Evolutionary conservation across 2,888 invertebrate genomes (phyloP).

Genomic region (Calameuta pallipes): DNA sequence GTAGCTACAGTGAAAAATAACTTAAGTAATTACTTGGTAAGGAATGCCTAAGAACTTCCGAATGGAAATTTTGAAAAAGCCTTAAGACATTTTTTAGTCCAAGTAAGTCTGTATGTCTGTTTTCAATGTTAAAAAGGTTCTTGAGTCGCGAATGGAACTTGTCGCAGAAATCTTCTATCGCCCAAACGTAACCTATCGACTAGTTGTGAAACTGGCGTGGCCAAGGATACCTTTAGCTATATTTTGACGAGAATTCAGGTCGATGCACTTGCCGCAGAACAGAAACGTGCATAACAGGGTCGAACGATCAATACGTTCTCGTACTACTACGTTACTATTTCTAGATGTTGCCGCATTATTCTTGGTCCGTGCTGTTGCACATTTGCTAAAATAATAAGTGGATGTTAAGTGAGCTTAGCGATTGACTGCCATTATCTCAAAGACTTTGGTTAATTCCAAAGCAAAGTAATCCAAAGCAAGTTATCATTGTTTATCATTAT

Average conservation of each 20-base stretch:
- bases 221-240: background rate
- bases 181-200: background rate
- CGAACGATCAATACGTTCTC: constrained; percentile 41
- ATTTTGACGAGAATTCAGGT: constrained; percentile 39
- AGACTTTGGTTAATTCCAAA: background rate
- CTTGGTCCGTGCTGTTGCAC: constrained; percentile 2
- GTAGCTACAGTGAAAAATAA: background rate
- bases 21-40: background rate
- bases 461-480: background rate
- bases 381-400: background rate
- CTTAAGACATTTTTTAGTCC: background rate
- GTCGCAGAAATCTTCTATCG: background rate
- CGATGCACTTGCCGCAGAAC: constrained; percentile 39
- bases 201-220: background rate
- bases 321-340: constrained; percentile 37
- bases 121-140: background rate
- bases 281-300: constrained; percentile 36
- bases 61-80: background rate
- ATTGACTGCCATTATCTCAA: background rate
- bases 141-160: background rate
- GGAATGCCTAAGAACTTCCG: background rate
- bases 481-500: background rate
- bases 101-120: background rate
- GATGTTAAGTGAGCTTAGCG: background rate
- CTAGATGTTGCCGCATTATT: constrained; percentile 33